Percentiles rank a stretch among this genome's conserved stretches.
These are phyloP conservation scores for human DNA, from an alignment of 2,113 vertebrate genomes.

Conservation along the genomic window GRCh38 chr6:143005001-143005500, in stretches of 20 bases:
- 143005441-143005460: background rate
- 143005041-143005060: rapidly evolving
- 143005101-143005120: no score
- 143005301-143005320: background rate
- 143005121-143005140: no score
- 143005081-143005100: background rate
- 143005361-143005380: background rate
- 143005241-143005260: background rate
- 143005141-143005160: no score
- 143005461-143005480: background rate
- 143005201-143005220: background rate
- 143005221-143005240: background rate
- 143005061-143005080: background rate
- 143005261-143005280: background rate
- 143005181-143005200: background rate
- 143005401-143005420: background rate
- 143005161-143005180: background rate
- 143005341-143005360: background rate
- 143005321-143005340: background rate
- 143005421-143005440: background rate
- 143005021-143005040: background rate
- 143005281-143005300: background rate
- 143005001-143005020: background rate
- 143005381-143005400: background rate
- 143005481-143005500: background rate